Conservation (phyloP, 2,113 vertebrate genomes). For the Rhagologus leucostigma region DNA sequence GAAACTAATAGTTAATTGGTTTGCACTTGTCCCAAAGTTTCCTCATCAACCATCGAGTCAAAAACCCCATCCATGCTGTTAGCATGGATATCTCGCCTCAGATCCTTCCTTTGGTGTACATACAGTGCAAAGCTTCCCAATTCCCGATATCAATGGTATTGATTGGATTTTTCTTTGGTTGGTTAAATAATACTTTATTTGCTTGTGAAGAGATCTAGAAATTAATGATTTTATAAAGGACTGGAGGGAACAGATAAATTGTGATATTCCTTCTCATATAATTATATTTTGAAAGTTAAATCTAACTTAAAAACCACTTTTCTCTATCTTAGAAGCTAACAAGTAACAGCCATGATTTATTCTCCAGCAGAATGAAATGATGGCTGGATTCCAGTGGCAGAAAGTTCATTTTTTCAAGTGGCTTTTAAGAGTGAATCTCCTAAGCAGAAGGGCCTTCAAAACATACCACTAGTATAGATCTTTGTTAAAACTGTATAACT, state of each 20-base stretch:
- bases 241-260: neutral
- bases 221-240: neutral
- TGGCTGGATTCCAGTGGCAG: neutral
- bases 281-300: neutral
- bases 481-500: neutral
- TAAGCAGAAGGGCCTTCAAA: neutral
- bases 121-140: neutral
- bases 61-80: neutral
- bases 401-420: neutral
- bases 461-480: neutral
- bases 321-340: neutral
- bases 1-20: neutral
- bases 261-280: neutral
- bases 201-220: neutral
- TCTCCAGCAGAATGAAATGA: neutral
- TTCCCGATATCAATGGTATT: neutral
- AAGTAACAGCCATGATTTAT: neutral
- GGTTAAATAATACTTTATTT: neutral
- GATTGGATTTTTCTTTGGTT: neutral
- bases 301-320: neutral
- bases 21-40: neutral
- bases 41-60: neutral
- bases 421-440: neutral
- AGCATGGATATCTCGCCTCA: neutral
- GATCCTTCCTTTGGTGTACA: neutral